These are phyloP conservation scores for Girardinichthys multiradiatus DNA, from an alignment of 2,113 vertebrate species.

Conservation along the genomic window DNA sequence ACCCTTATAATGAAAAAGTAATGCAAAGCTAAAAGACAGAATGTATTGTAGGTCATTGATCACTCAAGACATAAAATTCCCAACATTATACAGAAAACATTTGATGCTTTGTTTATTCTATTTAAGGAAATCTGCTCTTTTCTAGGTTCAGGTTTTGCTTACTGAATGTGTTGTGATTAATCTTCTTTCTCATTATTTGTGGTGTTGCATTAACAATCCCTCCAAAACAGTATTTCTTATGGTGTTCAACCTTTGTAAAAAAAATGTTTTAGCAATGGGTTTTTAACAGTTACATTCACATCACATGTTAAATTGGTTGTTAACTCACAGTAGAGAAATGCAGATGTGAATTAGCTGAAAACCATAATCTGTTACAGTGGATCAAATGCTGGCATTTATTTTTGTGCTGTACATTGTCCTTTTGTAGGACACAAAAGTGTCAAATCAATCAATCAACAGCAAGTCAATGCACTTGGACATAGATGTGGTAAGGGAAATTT, in stretches of 20 bases:
- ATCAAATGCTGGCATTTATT: neutral
- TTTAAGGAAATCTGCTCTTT: neutral
- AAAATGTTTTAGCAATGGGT: too few relatives aligned
- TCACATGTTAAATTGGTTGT: neutral
- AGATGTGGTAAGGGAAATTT: neutral
- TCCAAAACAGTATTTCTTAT: slow-evolving; percentile 3
- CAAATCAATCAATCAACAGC: too few relatives aligned
- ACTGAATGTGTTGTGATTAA: slow-evolving; percentile 14
- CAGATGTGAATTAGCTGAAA: neutral
- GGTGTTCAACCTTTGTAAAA: neutral
- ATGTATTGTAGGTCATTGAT: slow-evolving; percentile 40
- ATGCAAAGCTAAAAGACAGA: slow-evolving; percentile 32
- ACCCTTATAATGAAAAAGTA: slow-evolving; percentile 67
- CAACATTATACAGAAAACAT: slow-evolving; percentile 7
- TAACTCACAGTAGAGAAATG: neutral
- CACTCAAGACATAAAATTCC: slow-evolving; percentile 15
- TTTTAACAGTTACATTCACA: neutral
- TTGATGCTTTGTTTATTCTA: neutral
- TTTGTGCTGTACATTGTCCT: neutral
- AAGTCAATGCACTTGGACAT: neutral
- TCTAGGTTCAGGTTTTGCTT: neutral
- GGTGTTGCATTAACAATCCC: neutral
- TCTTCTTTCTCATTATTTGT: slow-evolving; percentile 1
- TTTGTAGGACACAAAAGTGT: neutral
- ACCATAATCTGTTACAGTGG: neutral